Evolutionary conservation across 2,888 invertebrate species (phyloP), one percentile per base, ranked within the genome.

Genomic region (Rambutsinella grinnellia): DNA sequence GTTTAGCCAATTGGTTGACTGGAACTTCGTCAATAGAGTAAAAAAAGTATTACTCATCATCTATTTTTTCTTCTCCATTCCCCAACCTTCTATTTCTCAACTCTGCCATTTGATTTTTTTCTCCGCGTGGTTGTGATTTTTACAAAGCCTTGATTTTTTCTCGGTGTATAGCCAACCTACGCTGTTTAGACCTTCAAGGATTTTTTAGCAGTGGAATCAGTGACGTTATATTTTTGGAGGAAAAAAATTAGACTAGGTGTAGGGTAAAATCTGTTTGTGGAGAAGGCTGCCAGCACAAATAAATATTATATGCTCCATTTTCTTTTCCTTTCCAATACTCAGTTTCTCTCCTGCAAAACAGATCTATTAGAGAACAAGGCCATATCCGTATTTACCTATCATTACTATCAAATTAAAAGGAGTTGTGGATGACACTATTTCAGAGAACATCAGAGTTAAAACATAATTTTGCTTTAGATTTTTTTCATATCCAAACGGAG

Each of bases 361-460:
- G 21, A 21, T 54, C 17, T 61, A 46, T 21, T 49, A n/a, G 66
- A 60, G 27, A 71, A 72, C 67, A 74, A 67, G 74, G 67, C 15
- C 66, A 67, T 17, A 74, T 74, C 61, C 74, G 61, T 74, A 67
- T 63, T 71, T 63, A 63, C 71, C 63, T 65, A 36, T 36, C 36
- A 5, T 36, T 36, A 13, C 36, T 13, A 13, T 36, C 5, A 36
- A 36, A 36, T 36, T 36, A 36, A 36, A 36, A 36, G 13, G 36
- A 36, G 5, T 8, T 8, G 36, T 36, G 36, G 36, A 13, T 36
- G 36, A 36, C 36, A 36, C 36, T 36, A 36, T 36, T 36, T 36
- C 36, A n/a, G n/a, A n/a, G n/a, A n/a, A n/a, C n/a, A n/a, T n/a
- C n/a, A n/a, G n/a, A n/a, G n/a, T n/a, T n/a, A n/a, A n/a, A n/a